Evolutionary conservation across 2,888 invertebrate genomes (phyloP), one percentile per base, ranked within the genome.

Genomic region (Andrena fulva): DNA sequence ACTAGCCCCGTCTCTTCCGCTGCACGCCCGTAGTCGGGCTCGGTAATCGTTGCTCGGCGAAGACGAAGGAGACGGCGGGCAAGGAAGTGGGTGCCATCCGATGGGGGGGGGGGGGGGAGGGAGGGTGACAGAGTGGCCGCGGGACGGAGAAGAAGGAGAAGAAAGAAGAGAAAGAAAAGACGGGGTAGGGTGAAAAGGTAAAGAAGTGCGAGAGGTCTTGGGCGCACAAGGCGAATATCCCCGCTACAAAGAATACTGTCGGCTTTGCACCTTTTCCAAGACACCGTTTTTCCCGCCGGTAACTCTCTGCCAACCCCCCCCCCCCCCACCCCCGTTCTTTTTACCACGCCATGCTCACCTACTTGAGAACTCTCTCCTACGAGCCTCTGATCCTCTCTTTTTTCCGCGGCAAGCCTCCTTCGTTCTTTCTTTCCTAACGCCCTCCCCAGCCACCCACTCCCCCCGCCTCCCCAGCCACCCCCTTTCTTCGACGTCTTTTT

Each of bases 251-350:
- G 93, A 93, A 93, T 92, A 93, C 92, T 93, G 93, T 93, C 93
- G 92, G 93, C 93, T 93, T 93, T 93, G 93, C 93, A 93, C 93
- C 92, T 93, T 92, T 92, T 92, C 90, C 92, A 92, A 93, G 92
- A 92, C 90, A 91, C 89, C 92, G 91, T 92, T 91, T 80, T 90
- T 91, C 87, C 89, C 89, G 82, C 85, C 87, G 56, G 68, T 73
- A 76, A 72, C 80, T 77, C 77, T 73, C 27, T 27, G 10, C 68
- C 73, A 68, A 35, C 77, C 73, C 35, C 75, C 77, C 5, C 54
- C 24, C 66, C 42, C 24, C n/a, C 75, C 67, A 29, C 54, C 72
- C 48, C 48, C 72, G 68, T 69, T 77, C 78, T 77, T 76, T 70
- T 69, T 69, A 73, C 66, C 71, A 67, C 78, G 67, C 33, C 82